A percentile compares a stretch with the other conserved stretches of the same genome.
These are phyloP conservation scores for Gallinago nigripennis DNA, from an alignment of 2,797 vertebrate species.

Conservation along the genomic window DNA sequence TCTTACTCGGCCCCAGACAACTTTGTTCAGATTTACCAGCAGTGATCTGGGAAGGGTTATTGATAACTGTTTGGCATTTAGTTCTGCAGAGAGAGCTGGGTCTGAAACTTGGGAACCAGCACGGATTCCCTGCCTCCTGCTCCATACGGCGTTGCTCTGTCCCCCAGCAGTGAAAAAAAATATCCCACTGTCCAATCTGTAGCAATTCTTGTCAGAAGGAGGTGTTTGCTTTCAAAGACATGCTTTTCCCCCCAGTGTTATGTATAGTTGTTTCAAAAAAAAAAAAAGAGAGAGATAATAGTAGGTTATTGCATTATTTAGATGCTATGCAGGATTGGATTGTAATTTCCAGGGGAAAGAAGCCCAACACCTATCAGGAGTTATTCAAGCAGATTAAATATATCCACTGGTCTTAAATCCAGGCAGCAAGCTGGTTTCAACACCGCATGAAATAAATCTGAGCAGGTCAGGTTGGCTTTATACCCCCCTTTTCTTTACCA, in stretches of 20 bases:
- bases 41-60: not conserved
- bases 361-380: not conserved
- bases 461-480: not conserved
- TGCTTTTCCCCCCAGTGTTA: not conserved
- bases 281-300: not conserved
- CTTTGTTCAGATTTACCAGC: not conserved
- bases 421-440: conserved; percentile 10
- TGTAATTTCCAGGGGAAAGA: conserved; percentile 26
- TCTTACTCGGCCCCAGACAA: not conserved
- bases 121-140: not conserved
- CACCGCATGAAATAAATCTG: conserved; percentile 23
- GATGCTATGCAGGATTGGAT: not conserved
- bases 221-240: not conserved
- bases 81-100: not conserved
- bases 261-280: not conserved
- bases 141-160: not conserved
- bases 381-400: conserved; percentile 17
- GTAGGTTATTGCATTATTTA: conserved; percentile 35
- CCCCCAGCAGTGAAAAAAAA: not conserved
- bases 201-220: not conserved
- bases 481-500: not conserved
- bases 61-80: not conserved
- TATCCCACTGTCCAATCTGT: not conserved
- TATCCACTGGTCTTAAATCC: conserved; percentile 24
- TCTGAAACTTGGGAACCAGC: not conserved